Evolutionary conservation across 2,113 vertebrate species (phyloP), one percentile per base, ranked within the genome.

Genomic region (Platysternon megacephalum): DNA sequence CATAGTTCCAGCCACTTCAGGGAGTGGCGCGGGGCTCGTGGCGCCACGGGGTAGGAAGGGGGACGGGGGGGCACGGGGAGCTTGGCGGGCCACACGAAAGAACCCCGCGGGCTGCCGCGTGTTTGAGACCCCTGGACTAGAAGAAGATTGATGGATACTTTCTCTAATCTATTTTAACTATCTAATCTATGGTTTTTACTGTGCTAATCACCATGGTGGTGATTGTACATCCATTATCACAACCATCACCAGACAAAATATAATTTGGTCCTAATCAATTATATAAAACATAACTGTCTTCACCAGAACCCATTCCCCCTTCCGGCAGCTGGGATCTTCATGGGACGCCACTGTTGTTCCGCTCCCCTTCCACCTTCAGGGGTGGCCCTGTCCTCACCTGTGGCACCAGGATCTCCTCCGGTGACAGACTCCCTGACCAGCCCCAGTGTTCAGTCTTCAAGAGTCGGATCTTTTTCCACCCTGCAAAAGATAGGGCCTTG

Each of bases 201-300:
- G 8, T n/a, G 32, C 46, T 68, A 7, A n/a, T 72, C n/a, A 72
- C 65, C 65, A 72, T 21, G 65, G 21, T 39, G 65, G 32, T n/a
- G 35, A 68, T 16, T 39, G 65, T 39, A 72, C n/a, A 39, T 39
- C 3, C 3, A 5, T 24, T 53, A 6, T n/a, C 44, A 46, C 35
- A 48, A 52, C 32, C 32, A 55, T 39, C 2, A 19, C 32, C 51
- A 74, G 65, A 13, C 12, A 55, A 76, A 91, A 42, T 42, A 5
- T 8, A 5, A 28, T 19, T 35, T 58, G 52, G 80, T 44, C 68
- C 16, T 26, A 9, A 49, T 17, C 13, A 52, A 4, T 0, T 0
- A 7, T 32, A 0, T 1, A 24, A 1, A 44, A 28, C 1, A 0
- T 7, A 4, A 13, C 3, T 0, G 2, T 9, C 29, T 56, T 35